Evolutionary conservation across 2,113 vertebrate species (phyloP), one percentile per base, ranked within the genome.

Genomic region (Chrysemys picta): DNA sequence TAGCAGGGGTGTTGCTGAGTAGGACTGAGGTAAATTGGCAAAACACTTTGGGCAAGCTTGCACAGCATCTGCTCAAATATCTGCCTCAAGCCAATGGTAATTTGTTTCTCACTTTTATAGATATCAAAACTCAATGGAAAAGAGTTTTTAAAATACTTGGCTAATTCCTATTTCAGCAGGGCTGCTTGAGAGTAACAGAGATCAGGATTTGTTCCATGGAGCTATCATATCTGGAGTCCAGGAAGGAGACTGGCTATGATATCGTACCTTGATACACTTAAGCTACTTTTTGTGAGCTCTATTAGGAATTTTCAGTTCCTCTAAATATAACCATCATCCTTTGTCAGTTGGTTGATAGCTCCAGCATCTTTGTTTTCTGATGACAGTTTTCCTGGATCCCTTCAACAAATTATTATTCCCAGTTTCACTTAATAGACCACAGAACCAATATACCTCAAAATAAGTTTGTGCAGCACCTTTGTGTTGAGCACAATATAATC

Each of bases 21-120:
- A 91, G 91, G 95, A 81, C 62, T 8, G 88, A 83, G 27, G 65
- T 54, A 57, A 82, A 91, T 86, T 91, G 17, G 85, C 42, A 69
- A 14, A 85, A 78, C 45, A 93, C 11, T 19, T 52, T 57, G 45
- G 38, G 49, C 91, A 85, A 90, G 10, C 47, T 88, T 42, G 54
- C 24, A 69, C 25, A 78, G 42, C 65, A 72, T 72, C 65, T 38
- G 65, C n/a, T 38, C n/a, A 72, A 72, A 72, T 72, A 7, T 89
- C 57, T 59, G 5, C 49, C 88, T 93, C 24, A 72, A 85, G 17
- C n/a, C 54, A 31, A 10, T 53, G 42, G 87, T 93, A 85, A 62
- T 91, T 22, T 19, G 42, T 91, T 92, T 88, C 25, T 84, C 88
- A 82, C 9, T 2, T 80, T 59, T 89, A 42, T 83, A 35, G 49